Evolutionary conservation across 1,140 invertebrate genomes (phyloP), one percentile per base, ranked within the genome.

Genomic region (Centruroides vittatus): DNA sequence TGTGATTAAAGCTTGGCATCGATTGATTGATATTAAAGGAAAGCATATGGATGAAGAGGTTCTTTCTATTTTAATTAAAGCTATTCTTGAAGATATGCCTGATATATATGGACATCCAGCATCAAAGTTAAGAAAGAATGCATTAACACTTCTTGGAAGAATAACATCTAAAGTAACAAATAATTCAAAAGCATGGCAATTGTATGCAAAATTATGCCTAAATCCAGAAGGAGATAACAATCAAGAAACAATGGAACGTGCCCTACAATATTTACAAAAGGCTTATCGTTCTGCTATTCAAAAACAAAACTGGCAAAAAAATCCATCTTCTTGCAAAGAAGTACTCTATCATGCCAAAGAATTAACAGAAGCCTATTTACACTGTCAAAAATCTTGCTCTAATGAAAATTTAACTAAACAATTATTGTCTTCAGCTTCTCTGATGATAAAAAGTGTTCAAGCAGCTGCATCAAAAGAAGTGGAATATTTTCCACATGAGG

Each of bases 1-100:
- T 73, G 87, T 87, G 0, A 83, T 98, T 55, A 79, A 81, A 61
- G 84, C 89, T 0, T 91, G 89, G 69, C 85, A 93, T 73, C 79
- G 89, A 35, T 73, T 83, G 35, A 73, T 94, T 12, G 91, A 96
- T 69, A 72, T 97, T 3, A 90, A 88, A 76, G 82, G 71, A 13
- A 85, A 85, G 65, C 88, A 86, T 71, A 72, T 85, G 2, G 92
- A 96, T 72, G 68, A 82, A 2, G 81, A 89, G 72, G 81, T 95
- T 10, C 75, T 96, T 9, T 74, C 75, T 10, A 80, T 92, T 57
- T 72, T 96, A 35, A 83, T 86, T 0, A 80, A 81, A 64, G 85
- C 84, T 12, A 79, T 94, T 35, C 67, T 80, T 6, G 76, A 85
- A 49, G 78, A 87, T 64, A 70, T 81, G 35, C 69, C 73, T 8